Base-by-base conservation (phyloP, 2,888 invertebrate species). In the Geotrupes spiniger region DNA sequence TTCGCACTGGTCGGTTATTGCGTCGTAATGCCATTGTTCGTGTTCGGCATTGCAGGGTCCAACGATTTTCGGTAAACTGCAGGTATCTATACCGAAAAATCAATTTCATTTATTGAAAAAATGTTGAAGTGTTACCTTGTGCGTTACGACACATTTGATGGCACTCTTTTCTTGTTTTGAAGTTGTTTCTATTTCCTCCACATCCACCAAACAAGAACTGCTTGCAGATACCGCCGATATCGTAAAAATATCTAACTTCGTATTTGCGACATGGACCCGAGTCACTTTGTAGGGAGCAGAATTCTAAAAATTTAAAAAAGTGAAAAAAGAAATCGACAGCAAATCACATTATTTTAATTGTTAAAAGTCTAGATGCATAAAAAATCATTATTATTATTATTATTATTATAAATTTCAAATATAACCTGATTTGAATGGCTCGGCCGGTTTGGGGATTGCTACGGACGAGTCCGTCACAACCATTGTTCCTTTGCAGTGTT, bases 151-250 rank as follows among this genome's bases (percentile, higher is more conserved):
- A 92, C 54, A 80, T 80, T 49, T 80, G 76, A 54, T 84, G 78
- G 71, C 92, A 92, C 62, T 86, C 82, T 17, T 83, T 81, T 17
- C 78, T 76, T 5, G 78, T 75, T 33, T 77, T 76, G 75, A 89
- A 92, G 67, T 86, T 87, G 70, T 93, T 93, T 39, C 77, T 76
- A 70, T 92, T 93, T 21, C 91, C 90, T 1, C 80, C 82, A 64
- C 92, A 92, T 42, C 92, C 92, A 4, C 88, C 85, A 66, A 85
- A 94, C 39, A 77, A 71, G 76, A 94, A 95, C 61, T 82, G 79
- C 53, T 82, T 81, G 71, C 94, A 95, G 9, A 82, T 78, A 27
- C 89, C 89, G 39, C 83, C 80, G 6, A 72, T 65, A 66, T 91
- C 87, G 69, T 89, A 92, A 64, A 79, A 85, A 83, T 85, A 92